phyloP scores from a whole-genome alignment of 2,113 vertebrate species.

The Microcebus griseorufus region DNA sequence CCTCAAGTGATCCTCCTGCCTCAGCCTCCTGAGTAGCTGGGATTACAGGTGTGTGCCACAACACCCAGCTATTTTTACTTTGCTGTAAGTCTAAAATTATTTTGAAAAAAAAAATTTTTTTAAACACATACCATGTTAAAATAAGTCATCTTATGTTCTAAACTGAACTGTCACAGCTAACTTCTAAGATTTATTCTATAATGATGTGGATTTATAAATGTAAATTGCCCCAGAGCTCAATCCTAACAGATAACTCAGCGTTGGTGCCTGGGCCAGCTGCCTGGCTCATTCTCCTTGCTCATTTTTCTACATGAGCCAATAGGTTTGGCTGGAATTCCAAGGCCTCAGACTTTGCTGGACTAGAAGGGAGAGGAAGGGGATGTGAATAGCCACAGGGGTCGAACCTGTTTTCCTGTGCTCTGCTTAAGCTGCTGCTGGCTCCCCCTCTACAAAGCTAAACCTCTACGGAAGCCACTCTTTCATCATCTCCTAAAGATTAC shows the following conservation, averaged over 20 bases:
- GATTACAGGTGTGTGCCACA: too few relatives aligned
- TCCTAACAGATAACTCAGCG: rapidly evolving
- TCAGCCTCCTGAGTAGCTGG: too few relatives aligned
- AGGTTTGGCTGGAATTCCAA: background rate
- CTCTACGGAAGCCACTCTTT: background rate
- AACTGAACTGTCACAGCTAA: background rate
- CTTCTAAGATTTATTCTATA: background rate
- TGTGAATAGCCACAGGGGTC: background rate
- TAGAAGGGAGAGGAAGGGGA: background rate
- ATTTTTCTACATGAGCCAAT: background rate
- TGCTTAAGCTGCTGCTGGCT: background rate
- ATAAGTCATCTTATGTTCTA: background rate
- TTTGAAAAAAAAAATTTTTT: background rate
- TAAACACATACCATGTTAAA: background rate
- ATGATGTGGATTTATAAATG: background rate
- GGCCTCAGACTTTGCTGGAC: background rate
- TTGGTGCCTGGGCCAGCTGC: background rate
- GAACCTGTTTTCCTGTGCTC: background rate
- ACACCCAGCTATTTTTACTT: too few relatives aligned
- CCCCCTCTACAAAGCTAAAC: rapidly evolving
- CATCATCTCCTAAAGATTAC: background rate
- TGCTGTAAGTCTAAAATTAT: background rate
- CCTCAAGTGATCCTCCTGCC: too few relatives aligned
- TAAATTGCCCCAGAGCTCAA: background rate
- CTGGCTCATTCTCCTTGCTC: background rate